These are phyloP conservation scores for Polymixis lichenea DNA, from an alignment of 2,888 invertebrate genomes.

Conservation along the genomic window DNA sequence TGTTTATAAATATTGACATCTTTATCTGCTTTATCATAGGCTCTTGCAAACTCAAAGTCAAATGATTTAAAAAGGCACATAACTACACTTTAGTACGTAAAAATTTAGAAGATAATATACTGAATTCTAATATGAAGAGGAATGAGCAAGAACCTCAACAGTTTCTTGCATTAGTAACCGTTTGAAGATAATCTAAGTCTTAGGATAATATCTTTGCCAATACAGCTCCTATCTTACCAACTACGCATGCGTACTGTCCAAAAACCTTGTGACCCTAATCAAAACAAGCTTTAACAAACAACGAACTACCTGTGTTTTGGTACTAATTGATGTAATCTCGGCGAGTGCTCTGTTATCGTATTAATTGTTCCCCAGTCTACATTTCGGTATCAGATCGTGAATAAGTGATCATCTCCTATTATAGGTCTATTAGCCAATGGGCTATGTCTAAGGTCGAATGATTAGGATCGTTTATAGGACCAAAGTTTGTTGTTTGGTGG, in stretches of 20 bases:
- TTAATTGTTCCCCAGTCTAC: conserved; percentile 41
- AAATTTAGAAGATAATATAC: too few species aligned
- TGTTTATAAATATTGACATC: background rate
- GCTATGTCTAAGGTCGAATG: conserved; percentile 24
- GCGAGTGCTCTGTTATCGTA: conserved; percentile 41
- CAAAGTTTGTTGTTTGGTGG: conserved; percentile 18
- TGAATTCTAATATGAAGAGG: background rate
- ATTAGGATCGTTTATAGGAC: conserved; percentile 32
- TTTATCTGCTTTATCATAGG: too few species aligned
- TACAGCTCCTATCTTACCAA: background rate
- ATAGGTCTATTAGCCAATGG: conserved; percentile 31
- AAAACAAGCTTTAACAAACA: conserved; percentile 43
- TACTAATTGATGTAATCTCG: conserved; percentile 45
- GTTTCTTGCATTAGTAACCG: background rate
- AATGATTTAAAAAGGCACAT: background rate
- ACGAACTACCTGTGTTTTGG: conserved; percentile 13
- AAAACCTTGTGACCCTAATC: background rate
- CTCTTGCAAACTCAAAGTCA: background rate
- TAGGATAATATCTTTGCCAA: background rate
- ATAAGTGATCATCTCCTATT: conserved; percentile 45
- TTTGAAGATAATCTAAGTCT: background rate
- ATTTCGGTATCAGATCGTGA: conserved; percentile 36
- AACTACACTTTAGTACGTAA: background rate
- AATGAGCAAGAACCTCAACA: background rate
- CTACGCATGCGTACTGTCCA: conserved; percentile 16